phyloP scores from a whole-genome alignment of 35 echinoderm and acorn worm species.

The Ophiothrix spiculata region DNA sequence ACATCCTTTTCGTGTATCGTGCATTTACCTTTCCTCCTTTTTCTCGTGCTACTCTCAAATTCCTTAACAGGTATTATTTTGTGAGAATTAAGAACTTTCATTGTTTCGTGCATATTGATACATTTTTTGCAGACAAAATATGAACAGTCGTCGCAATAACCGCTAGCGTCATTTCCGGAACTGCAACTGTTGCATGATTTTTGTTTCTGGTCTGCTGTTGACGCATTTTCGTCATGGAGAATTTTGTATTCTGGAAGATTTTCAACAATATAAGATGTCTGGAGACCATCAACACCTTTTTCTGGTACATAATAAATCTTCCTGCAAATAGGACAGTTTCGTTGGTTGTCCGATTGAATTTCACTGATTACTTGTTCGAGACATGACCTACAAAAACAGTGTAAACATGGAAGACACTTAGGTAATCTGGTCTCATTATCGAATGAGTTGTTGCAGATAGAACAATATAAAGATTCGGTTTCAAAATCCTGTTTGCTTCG shows the following conservation, averaged over 20 bases:
- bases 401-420: conserved; percentile 8
- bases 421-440: conserved; percentile 17
- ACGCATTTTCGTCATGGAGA: too few relatives aligned
- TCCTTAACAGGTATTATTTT: too few relatives aligned
- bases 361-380: neutral
- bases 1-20: conserved; percentile 27
- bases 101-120: conserved; percentile 33
- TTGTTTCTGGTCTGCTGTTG: too few relatives aligned
- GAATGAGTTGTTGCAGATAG: neutral
- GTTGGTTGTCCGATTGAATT: neutral
- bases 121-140: conserved; percentile 39
- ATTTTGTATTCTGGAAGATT: conserved; percentile 32
- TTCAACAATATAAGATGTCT: conserved; percentile 19
- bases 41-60: too few relatives aligned
- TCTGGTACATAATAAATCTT: neutral
- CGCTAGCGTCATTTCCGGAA: conserved; percentile 1
- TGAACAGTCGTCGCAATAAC: conserved; percentile 37
- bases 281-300: neutral
- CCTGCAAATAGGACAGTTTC: conserved; percentile 22
- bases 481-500: too few relatives aligned
- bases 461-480: neutral
- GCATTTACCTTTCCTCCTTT: too few relatives aligned
- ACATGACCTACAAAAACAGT: conserved; percentile 9
- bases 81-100: conserved; percentile 19
- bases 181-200: conserved; percentile 40